Conservation (phyloP, 2,113 vertebrate genomes). For the Hoplias malabaricus region DNA sequence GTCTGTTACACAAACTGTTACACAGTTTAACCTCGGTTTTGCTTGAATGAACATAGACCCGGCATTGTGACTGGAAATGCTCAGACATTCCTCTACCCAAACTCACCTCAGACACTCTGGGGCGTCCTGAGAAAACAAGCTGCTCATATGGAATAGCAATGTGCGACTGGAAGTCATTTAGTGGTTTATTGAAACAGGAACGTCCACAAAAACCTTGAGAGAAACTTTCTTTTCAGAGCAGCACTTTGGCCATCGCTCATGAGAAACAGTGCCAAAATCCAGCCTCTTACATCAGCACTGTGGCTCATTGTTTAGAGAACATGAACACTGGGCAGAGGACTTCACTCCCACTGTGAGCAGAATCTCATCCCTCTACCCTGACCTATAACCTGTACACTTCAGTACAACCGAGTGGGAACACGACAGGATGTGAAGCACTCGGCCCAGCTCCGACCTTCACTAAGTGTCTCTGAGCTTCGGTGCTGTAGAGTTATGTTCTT, state of each 20-base stretch:
- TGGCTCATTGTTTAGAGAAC: neutral
- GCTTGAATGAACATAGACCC: no score
- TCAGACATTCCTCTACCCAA: neutral
- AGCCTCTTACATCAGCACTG: neutral
- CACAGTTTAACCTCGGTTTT: no score
- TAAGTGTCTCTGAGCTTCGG: neutral
- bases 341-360: neutral
- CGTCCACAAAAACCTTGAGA: slow-evolving; percentile 3
- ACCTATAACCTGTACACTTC: slow-evolving; percentile 38
- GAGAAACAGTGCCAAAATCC: slow-evolving; percentile 13
- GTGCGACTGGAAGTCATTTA: slow-evolving; percentile 27
- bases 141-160: neutral
- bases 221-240: neutral
- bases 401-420: slow-evolving; percentile 19
- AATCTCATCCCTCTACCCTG: neutral
- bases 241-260: slow-evolving; percentile 30
- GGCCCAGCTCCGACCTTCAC: neutral
- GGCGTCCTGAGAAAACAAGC: neutral
- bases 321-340: neutral
- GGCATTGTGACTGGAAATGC: no score
- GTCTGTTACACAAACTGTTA: no score
- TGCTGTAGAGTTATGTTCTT: neutral
- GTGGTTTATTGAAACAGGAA: slow-evolving; percentile 21
- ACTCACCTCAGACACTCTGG: neutral
- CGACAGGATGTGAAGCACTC: neutral